phyloP scores from a whole-genome alignment of 2,888 invertebrate species.

The Gnatocerus cornutus region DNA sequence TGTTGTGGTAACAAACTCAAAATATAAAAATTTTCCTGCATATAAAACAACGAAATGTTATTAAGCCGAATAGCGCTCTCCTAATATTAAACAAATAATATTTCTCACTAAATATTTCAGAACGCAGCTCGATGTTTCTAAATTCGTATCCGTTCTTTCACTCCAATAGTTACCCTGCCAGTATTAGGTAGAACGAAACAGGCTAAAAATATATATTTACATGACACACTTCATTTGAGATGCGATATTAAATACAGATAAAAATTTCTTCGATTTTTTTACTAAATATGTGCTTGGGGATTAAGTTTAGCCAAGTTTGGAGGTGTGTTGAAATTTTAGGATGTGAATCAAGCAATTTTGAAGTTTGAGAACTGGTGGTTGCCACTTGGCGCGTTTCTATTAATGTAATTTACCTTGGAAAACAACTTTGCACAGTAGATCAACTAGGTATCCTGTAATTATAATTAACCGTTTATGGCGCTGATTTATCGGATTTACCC shows the following conservation, averaged over 20 bases:
- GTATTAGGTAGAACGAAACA: conserved; percentile 5
- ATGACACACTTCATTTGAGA: conserved; percentile 1
- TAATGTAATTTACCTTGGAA: conserved; percentile 29
- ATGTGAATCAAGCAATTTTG: conserved; percentile 17
- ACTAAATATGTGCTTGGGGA: no score
- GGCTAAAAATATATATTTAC: conserved; percentile 26
- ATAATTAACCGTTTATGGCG: not conserved
- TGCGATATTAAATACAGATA: no score
- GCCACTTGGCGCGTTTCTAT: conserved; percentile 26
- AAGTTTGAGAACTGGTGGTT: conserved; percentile 30
- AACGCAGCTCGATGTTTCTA: conserved; percentile 12
- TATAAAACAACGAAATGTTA: not conserved
- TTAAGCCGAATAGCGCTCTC: not conserved
- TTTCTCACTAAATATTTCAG: not conserved
- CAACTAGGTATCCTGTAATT: conserved; percentile 8
- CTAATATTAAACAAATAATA: no score
- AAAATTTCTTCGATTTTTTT: no score
- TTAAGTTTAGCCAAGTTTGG: not conserved
- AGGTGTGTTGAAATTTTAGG: conserved; percentile 26
- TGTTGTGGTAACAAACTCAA: conserved; percentile 13
- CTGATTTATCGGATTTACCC: no score
- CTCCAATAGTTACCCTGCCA: conserved; percentile 4
- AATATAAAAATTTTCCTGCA: not conserved
- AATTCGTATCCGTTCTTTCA: conserved; percentile 20
- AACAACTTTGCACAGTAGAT: conserved; percentile 27